These are phyloP conservation scores for Sesia bembeciformis DNA, from an alignment of 2,888 invertebrate species.

Conservation along the genomic window DNA sequence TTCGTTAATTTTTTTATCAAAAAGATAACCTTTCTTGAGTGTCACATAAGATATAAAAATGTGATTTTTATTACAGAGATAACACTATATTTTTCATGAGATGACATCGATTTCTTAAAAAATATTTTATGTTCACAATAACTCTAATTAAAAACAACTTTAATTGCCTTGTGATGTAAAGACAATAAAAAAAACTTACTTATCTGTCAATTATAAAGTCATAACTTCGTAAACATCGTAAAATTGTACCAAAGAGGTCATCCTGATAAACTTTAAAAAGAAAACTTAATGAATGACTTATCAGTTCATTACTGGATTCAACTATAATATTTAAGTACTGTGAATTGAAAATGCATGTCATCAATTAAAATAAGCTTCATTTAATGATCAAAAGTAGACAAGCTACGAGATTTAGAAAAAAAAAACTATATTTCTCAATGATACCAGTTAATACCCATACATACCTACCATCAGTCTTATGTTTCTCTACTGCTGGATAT, in stretches of 20 bases:
- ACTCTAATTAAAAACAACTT: background rate
- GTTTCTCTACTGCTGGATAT: no score
- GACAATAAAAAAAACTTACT: no score
- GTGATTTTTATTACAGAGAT: constrained; percentile 16
- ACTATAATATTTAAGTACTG: constrained; percentile 18
- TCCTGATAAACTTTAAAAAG: constrained; percentile 14
- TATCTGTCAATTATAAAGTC: background rate
- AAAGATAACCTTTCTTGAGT: constrained; percentile 8
- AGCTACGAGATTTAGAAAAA: no score
- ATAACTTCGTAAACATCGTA: background rate
- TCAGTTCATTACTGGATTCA: constrained; percentile 17
- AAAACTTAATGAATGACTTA: constrained; percentile 19
- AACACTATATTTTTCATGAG: background rate
- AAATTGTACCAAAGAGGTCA: background rate
- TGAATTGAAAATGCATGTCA: constrained; percentile 27
- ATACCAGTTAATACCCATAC: no score
- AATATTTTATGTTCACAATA: no score
- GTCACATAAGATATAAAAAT: constrained; percentile 35
- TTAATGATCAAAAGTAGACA: background rate
- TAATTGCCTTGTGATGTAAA: background rate
- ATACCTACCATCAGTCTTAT: no score
- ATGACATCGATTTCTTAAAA: no score
- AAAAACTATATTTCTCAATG: no score
- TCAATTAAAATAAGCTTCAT: constrained; percentile 30
- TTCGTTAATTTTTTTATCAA: background rate